Evolutionary conservation across 1,140 invertebrate genomes (phyloP).

Genomic region (Plodia interpunctella): DNA sequence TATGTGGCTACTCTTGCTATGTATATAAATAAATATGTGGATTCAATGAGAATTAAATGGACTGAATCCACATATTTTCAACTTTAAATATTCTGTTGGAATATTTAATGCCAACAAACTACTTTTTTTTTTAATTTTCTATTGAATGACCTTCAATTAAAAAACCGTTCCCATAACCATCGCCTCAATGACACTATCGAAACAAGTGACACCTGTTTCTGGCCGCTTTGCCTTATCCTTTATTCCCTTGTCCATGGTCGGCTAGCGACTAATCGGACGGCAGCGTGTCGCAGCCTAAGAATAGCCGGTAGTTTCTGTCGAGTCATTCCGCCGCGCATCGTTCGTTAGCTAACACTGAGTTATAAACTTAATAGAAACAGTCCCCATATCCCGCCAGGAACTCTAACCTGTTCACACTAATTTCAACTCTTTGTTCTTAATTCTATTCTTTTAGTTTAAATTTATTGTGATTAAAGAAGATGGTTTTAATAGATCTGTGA

Average conservation of each 20-base stretch:
- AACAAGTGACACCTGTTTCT: not conserved
- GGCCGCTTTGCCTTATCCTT: conserved; percentile 10
- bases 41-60: too few relatives aligned
- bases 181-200: not conserved
- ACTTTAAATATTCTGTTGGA: too few relatives aligned
- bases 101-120: not conserved
- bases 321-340: conserved; percentile 31
- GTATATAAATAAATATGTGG: too few relatives aligned
- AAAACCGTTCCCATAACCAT: not conserved
- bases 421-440: not conserved
- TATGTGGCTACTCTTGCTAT: too few relatives aligned
- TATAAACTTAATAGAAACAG: conserved; percentile 32
- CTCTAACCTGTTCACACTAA: not conserved
- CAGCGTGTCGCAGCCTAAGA: conserved; percentile 33
- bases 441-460: not conserved
- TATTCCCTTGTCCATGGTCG: conserved; percentile 14
- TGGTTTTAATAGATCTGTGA: not conserved
- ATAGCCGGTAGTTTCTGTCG: conserved; percentile 50
- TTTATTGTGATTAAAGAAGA: not conserved
- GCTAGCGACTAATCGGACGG: conserved; percentile 35
- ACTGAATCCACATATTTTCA: too few relatives aligned
- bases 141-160: not conserved
- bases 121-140: not conserved
- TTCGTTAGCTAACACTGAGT: conserved; percentile 31
- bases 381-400: conserved; percentile 40